These are phyloP conservation scores for Tholera decimalis DNA, from an alignment of 2,888 invertebrate genomes.

Conservation along the genomic window DNA sequence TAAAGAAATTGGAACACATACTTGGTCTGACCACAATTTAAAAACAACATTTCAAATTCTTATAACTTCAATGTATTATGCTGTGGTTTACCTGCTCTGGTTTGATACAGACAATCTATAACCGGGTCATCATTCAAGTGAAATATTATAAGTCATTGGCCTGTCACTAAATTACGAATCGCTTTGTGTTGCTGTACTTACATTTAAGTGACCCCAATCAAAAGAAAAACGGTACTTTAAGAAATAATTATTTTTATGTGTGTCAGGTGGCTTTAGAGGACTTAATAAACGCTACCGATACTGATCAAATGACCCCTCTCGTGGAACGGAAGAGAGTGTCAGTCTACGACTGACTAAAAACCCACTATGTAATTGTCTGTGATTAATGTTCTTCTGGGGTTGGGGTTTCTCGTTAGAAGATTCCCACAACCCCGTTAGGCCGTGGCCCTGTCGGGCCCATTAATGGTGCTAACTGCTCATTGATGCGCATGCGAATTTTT, in stretches of 20 bases:
- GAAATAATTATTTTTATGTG: not conserved
- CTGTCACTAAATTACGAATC: conserved; percentile 12
- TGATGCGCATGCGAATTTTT: no score
- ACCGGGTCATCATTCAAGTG: conserved; percentile 29
- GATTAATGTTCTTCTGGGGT: no score
- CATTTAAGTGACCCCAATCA: not conserved
- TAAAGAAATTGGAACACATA: conserved; percentile 6
- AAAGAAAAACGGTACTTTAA: conserved; percentile 5
- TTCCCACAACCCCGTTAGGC: no score
- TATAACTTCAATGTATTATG: conserved; percentile 15
- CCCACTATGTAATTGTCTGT: no score
- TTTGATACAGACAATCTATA: conserved; percentile 23
- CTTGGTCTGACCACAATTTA: conserved; percentile 24
- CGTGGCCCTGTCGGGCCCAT: no score
- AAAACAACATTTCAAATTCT: conserved; percentile 6
- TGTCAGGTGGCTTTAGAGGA: not conserved
- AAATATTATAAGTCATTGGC: conserved; percentile 43
- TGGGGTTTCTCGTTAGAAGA: no score
- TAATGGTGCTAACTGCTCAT: no score
- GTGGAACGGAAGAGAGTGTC: no score
- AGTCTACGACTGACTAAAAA: no score
- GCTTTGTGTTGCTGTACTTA: not conserved
- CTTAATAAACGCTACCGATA: not conserved
- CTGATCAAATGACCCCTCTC: not conserved
- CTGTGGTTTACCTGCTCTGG: conserved; percentile 39